Evolutionary conservation across 2,888 invertebrate genomes (phyloP).

Genomic region (Mallateleia sp.): DNA sequence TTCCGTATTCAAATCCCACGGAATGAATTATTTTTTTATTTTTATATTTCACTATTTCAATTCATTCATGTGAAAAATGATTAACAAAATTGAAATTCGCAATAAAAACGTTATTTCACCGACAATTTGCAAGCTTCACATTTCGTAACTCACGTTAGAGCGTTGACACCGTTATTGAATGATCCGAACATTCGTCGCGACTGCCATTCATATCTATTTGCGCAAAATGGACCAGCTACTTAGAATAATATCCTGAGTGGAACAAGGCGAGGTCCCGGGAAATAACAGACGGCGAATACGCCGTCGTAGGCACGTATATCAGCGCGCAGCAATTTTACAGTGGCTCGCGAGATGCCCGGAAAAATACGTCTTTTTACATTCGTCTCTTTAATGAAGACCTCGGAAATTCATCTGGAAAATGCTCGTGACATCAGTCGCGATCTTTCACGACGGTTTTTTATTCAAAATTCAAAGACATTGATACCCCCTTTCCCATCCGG

Average conservation of each 20-base stretch:
- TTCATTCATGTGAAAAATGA: too few species aligned
- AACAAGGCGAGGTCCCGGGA: constrained; percentile 36
- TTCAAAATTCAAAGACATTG: background rate
- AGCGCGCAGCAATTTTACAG: constrained; percentile 52
- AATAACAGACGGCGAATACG: constrained; percentile 40
- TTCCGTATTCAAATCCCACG: too few species aligned
- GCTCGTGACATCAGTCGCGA: constrained; percentile 47
- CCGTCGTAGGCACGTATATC: constrained; percentile 31
- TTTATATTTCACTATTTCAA: too few species aligned
- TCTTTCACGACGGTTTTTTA: constrained; percentile 22
- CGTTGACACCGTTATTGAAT: too few species aligned
- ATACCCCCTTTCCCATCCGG: too few species aligned
- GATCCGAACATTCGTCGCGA: too few species aligned
- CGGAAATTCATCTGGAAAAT: constrained; percentile 66
- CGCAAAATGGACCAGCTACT: constrained; percentile 52
- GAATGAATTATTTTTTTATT: too few species aligned
- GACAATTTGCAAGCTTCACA: too few species aligned
- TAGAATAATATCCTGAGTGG: constrained; percentile 52
- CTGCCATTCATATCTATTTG: too few species aligned
- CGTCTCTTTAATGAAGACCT: constrained; percentile 69
- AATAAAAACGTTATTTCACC: too few species aligned
- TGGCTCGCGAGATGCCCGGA: constrained; percentile 40
- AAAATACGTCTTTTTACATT: constrained; percentile 54
- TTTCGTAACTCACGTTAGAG: too few species aligned
- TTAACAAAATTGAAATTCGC: too few species aligned